Evolutionary conservation across 1,140 invertebrate species (phyloP), one percentile per base, ranked within the genome.

Genomic region (Zaprionus ornatus): DNA sequence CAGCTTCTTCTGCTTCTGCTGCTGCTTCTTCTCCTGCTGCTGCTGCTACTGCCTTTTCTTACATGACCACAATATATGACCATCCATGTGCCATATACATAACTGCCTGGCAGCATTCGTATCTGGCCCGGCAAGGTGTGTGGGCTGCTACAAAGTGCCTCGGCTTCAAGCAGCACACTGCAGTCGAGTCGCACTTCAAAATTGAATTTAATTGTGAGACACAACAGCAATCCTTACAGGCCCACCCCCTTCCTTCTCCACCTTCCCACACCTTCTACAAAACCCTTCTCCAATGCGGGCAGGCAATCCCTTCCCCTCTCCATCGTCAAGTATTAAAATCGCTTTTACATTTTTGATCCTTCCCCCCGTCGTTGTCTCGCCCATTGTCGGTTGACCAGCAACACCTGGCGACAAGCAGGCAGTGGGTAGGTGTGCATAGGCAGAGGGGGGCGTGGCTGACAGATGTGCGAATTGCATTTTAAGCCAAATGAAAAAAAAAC

Each of bases 181-280:
- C 59, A 37, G 40, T 42, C 61, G n/a, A 35, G 37, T 27, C 12
- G 48, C 45, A 60, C 72, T 56, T 61, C 65, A 73, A 76, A 70
- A 77, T 83, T 80, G 71, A 83, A 88, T 80, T 80, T 80, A 76
- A 88, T 88, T 88, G 77, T 64, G 56, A 55, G 45, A 5, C 68
- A 63, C 45, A 45, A 45, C n/a, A 45, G 40, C 9, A 32, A 32
- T 32, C 29, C 29, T 32, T 32, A 10, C 3, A 10, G 0, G 0
- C 29, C 29, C 29, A 0, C 29, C 29, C 9, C 9, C 2, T 7
- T 9, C 6, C 6, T 7, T 7, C 1, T 27, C 3, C 9, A 7
- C 27, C 29, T 9, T 3, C 3, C 25, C 3, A 4, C 6, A 25
- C 25, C 23, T 5, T 25, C 2, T 25, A 1, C 27, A 7, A 6